A percentile compares a stretch with the other conserved stretches of the same genome.
Conservation (phyloP, 2,888 invertebrate genomes). For the Epinotia demarniana region DNA sequence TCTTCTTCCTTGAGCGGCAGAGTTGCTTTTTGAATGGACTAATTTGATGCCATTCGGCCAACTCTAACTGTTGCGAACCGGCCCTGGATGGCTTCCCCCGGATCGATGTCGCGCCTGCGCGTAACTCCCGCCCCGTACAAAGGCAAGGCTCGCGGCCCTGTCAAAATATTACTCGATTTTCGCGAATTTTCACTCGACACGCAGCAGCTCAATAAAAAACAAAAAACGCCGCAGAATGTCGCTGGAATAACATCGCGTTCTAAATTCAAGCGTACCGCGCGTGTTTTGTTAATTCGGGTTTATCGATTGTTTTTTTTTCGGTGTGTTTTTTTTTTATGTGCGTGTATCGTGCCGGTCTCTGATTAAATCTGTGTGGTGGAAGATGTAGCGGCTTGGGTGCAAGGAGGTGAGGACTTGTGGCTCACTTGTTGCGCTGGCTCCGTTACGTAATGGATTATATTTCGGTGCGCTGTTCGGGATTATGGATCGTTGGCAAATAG, state of each 20-base stretch:
- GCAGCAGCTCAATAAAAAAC: conserved; percentile 38
- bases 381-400: conserved; percentile 68
- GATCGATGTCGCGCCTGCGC: conserved; percentile 81
- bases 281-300: conserved; percentile 11
- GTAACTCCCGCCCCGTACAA: conserved; percentile 66
- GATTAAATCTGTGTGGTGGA: conserved; percentile 62
- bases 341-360: conserved; percentile 55
- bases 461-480: not conserved
- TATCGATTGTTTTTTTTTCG: conserved; percentile 48
- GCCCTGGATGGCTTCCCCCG: conserved; percentile 58
- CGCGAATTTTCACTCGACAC: conserved; percentile 61
- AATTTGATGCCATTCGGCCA: too few relatives aligned
- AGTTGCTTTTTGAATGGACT: too few relatives aligned
- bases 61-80: not conserved
- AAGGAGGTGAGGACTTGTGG: conserved; percentile 57
- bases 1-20: too few relatives aligned
- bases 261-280: not conserved
- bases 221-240: not conserved
- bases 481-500: not conserved
- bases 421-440: conserved; percentile 62
- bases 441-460: conserved; percentile 70
- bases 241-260: not conserved
- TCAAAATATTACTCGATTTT: conserved; percentile 74
- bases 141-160: conserved; percentile 70
- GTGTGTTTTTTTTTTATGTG: conserved; percentile 54